Evolutionary conservation across 23 tunicate genomes (phyloP).

Genomic region (Halocynthia aurantium): DNA sequence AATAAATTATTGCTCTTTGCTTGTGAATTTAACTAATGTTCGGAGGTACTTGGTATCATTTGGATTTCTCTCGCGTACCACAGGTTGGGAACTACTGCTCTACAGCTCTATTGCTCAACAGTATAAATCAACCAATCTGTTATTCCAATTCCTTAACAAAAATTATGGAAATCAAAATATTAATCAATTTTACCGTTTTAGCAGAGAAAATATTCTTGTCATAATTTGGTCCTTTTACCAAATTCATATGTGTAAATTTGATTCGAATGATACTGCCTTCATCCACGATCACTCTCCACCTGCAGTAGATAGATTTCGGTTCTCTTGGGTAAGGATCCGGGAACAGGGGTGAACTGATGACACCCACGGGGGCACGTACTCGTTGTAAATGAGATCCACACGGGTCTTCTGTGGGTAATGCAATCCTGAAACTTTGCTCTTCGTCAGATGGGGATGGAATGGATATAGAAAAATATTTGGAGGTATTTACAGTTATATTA

Average conservation of each 20-base stretch:
- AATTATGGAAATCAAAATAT: too few relatives aligned
- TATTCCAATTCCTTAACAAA: too few relatives aligned
- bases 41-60: too few relatives aligned
- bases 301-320: not conserved
- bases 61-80: too few relatives aligned
- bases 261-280: constrained; percentile 12
- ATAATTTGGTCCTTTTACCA: not conserved
- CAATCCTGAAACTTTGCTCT: not conserved
- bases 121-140: too few relatives aligned
- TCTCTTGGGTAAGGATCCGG: not conserved
- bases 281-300: constrained; percentile 39
- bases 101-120: too few relatives aligned
- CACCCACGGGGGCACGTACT: not conserved
- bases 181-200: too few relatives aligned
- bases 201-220: too few relatives aligned
- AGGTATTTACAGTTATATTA: not conserved
- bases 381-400: constrained; percentile 4
- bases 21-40: too few relatives aligned
- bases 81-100: too few relatives aligned
- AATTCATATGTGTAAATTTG: constrained; percentile 26
- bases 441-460: not conserved
- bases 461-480: not conserved
- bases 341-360: constrained; percentile 1
- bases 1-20: too few relatives aligned
- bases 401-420: constrained; percentile 4